Percentiles rank a stretch among this genome's conserved stretches.
Conservation (phyloP, 1,140 invertebrate genomes). For the Thalassaphorura encarpata region DNA sequence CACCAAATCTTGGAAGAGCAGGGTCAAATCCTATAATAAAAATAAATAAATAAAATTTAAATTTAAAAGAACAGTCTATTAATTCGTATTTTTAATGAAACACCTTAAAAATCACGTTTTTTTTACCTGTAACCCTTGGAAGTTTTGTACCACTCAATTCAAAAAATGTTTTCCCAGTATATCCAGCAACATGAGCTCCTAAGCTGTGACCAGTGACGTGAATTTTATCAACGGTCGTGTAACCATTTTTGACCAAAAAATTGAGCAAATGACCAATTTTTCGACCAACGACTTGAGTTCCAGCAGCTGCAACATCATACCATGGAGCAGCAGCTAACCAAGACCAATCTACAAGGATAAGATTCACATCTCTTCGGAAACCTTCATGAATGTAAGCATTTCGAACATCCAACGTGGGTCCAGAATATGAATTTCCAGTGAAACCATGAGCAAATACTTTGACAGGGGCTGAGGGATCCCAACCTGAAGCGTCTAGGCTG, state of each 20-base stretch:
- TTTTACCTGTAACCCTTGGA: neutral
- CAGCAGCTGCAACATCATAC: constrained; percentile 18
- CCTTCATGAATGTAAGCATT: constrained; percentile 7
- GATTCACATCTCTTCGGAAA: constrained; percentile 7
- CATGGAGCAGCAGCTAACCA: constrained; percentile 11
- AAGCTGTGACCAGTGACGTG: neutral
- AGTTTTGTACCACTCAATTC: neutral
- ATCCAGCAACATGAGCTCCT: constrained; percentile 4
- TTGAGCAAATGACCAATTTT: neutral
- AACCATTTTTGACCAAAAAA: neutral
- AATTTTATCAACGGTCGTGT: neutral
- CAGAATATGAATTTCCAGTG: neutral
- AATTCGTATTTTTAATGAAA: too few species aligned
- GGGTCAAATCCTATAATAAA: neutral
- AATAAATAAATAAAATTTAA: too few species aligned
- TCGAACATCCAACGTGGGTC: neutral
- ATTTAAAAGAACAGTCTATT: too few species aligned
- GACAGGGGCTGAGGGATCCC: constrained; percentile 8
- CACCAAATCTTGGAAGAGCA: constrained; percentile 2
- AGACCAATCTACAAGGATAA: constrained; percentile 19
- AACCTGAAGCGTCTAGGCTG: constrained; percentile 10
- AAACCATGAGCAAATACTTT: constrained; percentile 25
- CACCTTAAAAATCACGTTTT: too few species aligned
- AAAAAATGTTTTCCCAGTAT: neutral
- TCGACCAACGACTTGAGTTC: constrained; percentile 10